These are phyloP conservation scores for Dendronephthya gigantea DNA, from an alignment of 64 coral and sea anemone species.

Conservation along the genomic window DNA sequence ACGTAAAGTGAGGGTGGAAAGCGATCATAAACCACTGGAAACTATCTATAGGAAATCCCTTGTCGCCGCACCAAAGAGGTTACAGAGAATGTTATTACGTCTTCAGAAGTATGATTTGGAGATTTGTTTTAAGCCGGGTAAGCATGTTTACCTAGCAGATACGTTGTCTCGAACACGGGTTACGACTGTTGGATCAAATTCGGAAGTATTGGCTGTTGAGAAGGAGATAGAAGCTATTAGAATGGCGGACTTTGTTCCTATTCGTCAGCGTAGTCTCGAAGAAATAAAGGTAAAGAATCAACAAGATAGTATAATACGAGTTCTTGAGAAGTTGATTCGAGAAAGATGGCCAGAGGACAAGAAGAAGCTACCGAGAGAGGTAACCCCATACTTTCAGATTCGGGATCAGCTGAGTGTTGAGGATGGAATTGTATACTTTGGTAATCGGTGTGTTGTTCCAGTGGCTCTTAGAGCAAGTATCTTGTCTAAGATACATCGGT, in stretches of 20 bases:
- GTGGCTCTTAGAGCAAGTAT: neutral
- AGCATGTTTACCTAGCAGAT: neutral
- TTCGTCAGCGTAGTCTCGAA: neutral
- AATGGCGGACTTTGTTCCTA: neutral
- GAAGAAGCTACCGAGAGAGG: neutral
- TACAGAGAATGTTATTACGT: neutral
- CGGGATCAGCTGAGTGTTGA: constrained; percentile 4
- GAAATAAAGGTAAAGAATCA: neutral
- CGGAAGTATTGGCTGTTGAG: neutral
- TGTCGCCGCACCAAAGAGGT: neutral
- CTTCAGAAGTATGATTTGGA: neutral
- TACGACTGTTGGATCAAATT: neutral
- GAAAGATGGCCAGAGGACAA: constrained; percentile 1
- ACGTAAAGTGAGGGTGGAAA: neutral
- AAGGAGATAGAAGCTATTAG: neutral
- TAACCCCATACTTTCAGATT: constrained; percentile 17
- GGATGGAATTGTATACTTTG: neutral
- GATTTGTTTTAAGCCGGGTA: neutral
- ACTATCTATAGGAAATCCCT: neutral
- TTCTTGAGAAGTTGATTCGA: neutral
- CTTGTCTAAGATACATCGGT: neutral
- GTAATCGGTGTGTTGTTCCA: neutral
- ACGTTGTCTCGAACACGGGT: neutral
- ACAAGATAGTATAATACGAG: neutral
- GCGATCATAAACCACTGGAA: neutral